Evolutionary conservation across 1,140 invertebrate genomes (phyloP).

Genomic region (Pteromalus puparum): DNA sequence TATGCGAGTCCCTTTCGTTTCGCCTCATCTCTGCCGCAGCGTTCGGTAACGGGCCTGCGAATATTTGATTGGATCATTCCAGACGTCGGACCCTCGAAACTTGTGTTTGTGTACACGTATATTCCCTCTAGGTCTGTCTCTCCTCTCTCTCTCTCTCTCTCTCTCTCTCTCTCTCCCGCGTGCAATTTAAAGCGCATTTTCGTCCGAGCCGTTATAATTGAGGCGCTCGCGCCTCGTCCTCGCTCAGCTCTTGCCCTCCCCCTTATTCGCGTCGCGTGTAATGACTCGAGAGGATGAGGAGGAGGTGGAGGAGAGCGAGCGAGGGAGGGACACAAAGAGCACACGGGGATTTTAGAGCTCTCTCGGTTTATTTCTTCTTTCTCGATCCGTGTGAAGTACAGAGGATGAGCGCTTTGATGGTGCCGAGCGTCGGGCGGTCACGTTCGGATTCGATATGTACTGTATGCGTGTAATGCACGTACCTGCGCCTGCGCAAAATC

Average conservation of each 20-base stretch:
- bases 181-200: constrained; percentile 70
- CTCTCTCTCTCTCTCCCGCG: constrained; percentile 50
- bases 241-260: not conserved
- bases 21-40: not conserved
- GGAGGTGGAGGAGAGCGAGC: constrained; percentile 12
- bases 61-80: constrained; percentile 63
- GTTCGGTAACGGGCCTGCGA: constrained; percentile 19
- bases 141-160: constrained; percentile 31
- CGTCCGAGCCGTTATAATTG: constrained; percentile 69
- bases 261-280: not conserved
- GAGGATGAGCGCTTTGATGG: constrained; percentile 33
- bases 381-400: not conserved
- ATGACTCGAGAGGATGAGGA: not conserved
- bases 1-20: not conserved
- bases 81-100: constrained; percentile 40
- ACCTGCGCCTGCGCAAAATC: not conserved
- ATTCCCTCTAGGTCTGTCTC: not conserved
- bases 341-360: not conserved
- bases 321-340: constrained; percentile 2
- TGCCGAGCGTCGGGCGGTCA: not conserved
- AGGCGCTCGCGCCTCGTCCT: constrained; percentile 46
- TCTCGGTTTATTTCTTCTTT: not conserved
- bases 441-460: not conserved
- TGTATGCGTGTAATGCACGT: not conserved
- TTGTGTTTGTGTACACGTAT: not conserved